phyloP scores from a whole-genome alignment of 2,797 vertebrate genomes.

The Valencia hispanica region DNA sequence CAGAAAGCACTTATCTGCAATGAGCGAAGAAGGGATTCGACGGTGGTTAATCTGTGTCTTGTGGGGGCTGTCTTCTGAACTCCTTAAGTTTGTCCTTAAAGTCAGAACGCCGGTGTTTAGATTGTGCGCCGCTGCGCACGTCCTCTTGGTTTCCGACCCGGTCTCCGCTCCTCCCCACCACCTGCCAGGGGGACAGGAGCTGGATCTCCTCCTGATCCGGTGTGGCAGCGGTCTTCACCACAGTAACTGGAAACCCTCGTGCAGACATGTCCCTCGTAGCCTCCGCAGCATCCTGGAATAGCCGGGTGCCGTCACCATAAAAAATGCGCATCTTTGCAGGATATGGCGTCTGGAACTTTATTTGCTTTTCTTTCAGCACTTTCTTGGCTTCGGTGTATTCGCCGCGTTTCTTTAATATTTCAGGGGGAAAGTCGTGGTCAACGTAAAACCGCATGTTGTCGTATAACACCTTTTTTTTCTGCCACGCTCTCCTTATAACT shows the following conservation, averaged over 20 bases:
- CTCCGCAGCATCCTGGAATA: not conserved
- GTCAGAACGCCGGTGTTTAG: too few species aligned
- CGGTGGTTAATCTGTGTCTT: too few species aligned
- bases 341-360: too few species aligned
- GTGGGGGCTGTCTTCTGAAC: too few species aligned
- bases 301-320: not conserved
- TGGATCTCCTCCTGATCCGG: slow-evolving; percentile 3
- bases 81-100: too few species aligned
- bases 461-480: slow-evolving; percentile 1
- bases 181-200: not conserved
- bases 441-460: not conserved
- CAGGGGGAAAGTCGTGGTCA: not conserved
- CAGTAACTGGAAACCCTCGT: slow-evolving; percentile 7
- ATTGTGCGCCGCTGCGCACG: too few species aligned
- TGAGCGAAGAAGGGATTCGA: too few species aligned
- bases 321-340: not conserved
- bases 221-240: not conserved
- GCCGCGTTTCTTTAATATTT: not conserved
- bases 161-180: not conserved
- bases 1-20: too few species aligned
- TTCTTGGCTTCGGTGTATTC: not conserved
- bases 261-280: too few species aligned
- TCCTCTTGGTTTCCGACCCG: too few species aligned
- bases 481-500: not conserved
- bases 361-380: slow-evolving; percentile 3